Evolutionary conservation across 2,797 vertebrate genomes (phyloP).

Genomic region (Phalloptychus januarius): DNA sequence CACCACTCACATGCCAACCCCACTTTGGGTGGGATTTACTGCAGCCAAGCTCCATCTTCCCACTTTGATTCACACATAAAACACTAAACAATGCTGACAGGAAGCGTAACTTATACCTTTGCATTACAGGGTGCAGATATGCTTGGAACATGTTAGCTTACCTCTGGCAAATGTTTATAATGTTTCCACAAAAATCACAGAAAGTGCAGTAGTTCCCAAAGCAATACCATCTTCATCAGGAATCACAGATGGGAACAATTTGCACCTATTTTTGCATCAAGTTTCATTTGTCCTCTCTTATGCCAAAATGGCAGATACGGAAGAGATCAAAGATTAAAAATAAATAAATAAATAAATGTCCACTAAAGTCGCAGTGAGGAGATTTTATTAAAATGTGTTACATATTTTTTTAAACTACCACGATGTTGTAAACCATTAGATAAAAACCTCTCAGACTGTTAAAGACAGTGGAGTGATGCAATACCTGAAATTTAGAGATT

Average conservation of each 20-base stretch:
- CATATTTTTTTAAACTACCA: too few relatives aligned
- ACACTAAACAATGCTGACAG: neutral
- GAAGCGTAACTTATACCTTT: slow-evolving; percentile 9
- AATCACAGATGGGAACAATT: neutral
- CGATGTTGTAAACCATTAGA: too few relatives aligned
- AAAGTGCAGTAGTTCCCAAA: neutral
- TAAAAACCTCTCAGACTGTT: neutral
- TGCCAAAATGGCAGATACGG: too few relatives aligned
- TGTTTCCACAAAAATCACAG: neutral
- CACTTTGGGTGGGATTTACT: slow-evolving; percentile 2
- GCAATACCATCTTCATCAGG: neutral
- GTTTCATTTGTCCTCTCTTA: neutral
- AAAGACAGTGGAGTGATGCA: neutral
- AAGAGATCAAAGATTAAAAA: neutral
- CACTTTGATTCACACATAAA: slow-evolving; percentile 9
- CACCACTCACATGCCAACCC: neutral
- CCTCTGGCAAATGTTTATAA: neutral
- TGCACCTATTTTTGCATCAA: neutral
- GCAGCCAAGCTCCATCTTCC: slow-evolving; percentile 2
- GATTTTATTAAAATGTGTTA: too few relatives aligned
- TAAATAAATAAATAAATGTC: neutral
- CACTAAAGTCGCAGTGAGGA: too few relatives aligned
- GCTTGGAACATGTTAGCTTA: neutral
- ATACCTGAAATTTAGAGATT: neutral
- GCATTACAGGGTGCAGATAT: neutral